Evolutionary conservation across 2,113 vertebrate genomes (phyloP), one percentile per base, ranked within the genome.

Genomic region (Cyanoramphus novaezelandiae): DNA sequence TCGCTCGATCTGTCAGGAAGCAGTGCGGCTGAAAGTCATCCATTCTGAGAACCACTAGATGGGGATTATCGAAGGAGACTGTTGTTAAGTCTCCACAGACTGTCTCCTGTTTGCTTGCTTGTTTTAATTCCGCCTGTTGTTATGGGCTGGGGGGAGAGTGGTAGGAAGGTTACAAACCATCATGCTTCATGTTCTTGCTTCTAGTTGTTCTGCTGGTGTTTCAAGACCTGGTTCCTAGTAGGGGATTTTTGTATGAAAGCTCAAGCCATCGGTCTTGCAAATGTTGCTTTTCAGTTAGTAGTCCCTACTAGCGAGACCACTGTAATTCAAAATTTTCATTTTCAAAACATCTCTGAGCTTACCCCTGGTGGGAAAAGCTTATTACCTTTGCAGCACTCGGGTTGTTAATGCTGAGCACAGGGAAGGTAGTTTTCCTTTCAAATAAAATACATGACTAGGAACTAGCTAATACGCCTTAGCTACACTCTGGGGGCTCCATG

Each of bases 281-380:
- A 95, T 90, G 89, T 65, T 96, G 87, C 84, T 95, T 96, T 95
- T 86, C 57, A 60, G 29, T 93, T 87, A 92, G 86, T 70, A 92
- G 79, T 76, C 47, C 39, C 55, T 65, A 20, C 44, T 53, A 88
- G 82, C 3, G 52, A 95, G 90, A 93, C 82, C 63, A 63, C 86
- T 91, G 67, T 92, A 91, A 96, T 94, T 82, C 80, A 90, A 76
- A 92, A 92, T 88, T 64, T 62, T 62, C 19, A 7, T 96, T 97
- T 97, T 95, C 74, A 62, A 92, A 97, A 85, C 93, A 87, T 70
- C 84, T 91, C 64, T 0, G 11, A 95, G 91, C 63, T 96, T 95
- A 81, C 19, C 70, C 49, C 78, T 57, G 37, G 46, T 87, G 93
- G 88, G 84, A 95, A 74, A 84, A 91, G 70, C 68, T 67, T 84